Conservation (phyloP, 2,888 invertebrate species). For the Leptopterna dolabrata region DNA sequence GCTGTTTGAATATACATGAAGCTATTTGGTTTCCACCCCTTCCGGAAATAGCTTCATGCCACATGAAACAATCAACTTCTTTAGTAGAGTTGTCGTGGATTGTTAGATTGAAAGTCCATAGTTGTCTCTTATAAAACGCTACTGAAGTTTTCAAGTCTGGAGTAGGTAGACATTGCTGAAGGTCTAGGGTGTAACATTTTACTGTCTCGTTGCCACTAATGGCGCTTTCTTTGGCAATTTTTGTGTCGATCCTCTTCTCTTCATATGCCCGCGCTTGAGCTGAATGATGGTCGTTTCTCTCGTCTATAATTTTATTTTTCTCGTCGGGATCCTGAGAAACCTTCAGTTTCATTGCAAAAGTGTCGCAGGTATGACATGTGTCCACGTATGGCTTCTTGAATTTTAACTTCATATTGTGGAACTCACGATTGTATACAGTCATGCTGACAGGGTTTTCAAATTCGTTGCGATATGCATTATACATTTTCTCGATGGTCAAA, state of each 20-base stretch:
- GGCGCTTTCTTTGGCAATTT: not conserved
- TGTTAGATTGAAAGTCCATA: not conserved
- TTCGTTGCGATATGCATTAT: not conserved
- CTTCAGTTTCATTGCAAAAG: not conserved
- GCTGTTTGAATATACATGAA: too few relatives aligned
- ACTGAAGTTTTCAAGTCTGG: not conserved
- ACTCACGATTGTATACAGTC: slow-evolving; percentile 23
- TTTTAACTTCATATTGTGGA: slow-evolving; percentile 1
- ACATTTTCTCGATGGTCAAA: not conserved
- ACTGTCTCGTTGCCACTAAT: not conserved
- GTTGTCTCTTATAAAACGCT: not conserved
- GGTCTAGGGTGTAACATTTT: not conserved
- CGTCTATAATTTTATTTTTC: not conserved
- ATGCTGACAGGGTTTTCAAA: not conserved
- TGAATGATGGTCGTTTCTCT: not conserved
- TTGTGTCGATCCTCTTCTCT: not conserved
- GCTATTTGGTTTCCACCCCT: too few relatives aligned
- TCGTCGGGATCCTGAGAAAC: not conserved
- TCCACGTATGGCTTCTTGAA: slow-evolving; percentile 12
- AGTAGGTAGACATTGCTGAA: not conserved
- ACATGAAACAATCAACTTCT: slow-evolving; percentile 1
- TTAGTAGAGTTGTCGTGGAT: not conserved
- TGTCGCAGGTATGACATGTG: too few relatives aligned
- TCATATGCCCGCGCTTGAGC: not conserved
- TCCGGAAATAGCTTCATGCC: too few relatives aligned